These are phyloP conservation scores for Pelosia muscerda DNA, from an alignment of 2,888 invertebrate species.

Conservation along the genomic window DNA sequence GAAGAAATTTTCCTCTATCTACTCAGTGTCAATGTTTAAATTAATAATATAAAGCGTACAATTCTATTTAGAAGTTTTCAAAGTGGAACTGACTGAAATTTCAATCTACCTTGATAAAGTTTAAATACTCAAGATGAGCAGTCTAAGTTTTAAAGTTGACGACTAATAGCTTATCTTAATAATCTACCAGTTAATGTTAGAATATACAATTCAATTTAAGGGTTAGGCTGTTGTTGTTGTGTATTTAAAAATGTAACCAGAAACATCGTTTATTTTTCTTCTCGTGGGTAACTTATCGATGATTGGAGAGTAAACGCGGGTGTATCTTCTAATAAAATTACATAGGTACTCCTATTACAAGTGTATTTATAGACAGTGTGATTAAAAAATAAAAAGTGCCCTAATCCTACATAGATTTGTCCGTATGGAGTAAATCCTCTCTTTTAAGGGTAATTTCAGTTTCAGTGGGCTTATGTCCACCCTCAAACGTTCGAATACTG, in stretches of 20 bases:
- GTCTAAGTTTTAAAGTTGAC: not conserved
- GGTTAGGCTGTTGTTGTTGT: too few species aligned
- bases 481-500: too few species aligned
- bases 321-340: not conserved
- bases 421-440: too few species aligned
- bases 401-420: not conserved
- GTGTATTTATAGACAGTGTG: too few species aligned
- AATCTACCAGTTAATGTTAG: not conserved
- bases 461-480: too few species aligned
- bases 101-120: not conserved
- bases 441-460: too few species aligned
- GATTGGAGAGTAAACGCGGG: not conserved
- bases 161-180: slow-evolving; percentile 1
- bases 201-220: not conserved
- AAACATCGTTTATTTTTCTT: too few species aligned
- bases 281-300: not conserved
- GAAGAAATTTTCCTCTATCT: not conserved
- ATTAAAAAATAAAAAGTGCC: too few species aligned
- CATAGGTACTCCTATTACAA: too few species aligned
- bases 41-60: not conserved
- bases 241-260: not conserved
- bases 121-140: not conserved
- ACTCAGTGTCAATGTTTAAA: not conserved
- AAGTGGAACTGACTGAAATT: not conserved
- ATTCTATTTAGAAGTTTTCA: not conserved